Conservation (phyloP, 2,797 vertebrate genomes). For the Enteromius unitaeniatus region DNA sequence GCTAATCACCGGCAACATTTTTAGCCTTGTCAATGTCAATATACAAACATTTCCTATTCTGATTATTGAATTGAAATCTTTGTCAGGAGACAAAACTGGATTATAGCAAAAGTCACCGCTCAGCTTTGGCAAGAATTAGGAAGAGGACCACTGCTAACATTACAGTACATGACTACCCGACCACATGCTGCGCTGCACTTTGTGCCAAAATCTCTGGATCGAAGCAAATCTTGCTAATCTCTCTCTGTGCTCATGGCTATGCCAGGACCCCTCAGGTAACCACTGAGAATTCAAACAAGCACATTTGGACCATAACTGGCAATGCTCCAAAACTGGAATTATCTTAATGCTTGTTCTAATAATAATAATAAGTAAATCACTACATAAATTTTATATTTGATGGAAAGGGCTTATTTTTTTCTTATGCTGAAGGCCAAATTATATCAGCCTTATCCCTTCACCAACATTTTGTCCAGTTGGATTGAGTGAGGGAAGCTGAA, state of each 20-base stretch:
- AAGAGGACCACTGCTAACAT: slow-evolving; percentile 31
- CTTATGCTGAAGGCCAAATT: slow-evolving; percentile 63
- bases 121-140: slow-evolving; percentile 8
- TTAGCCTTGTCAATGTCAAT: not conserved
- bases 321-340: slow-evolving; percentile 71
- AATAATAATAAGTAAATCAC: slow-evolving; percentile 74
- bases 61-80: not conserved
- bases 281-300: slow-evolving; percentile 72
- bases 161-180: slow-evolving; percentile 20
- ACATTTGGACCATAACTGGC: slow-evolving; percentile 72
- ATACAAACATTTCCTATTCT: not conserved
- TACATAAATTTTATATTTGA: slow-evolving; percentile 71
- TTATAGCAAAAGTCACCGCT: slow-evolving; percentile 10
- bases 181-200: slow-evolving; percentile 20
- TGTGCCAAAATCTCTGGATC: slow-evolving; percentile 47
- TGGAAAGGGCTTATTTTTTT: slow-evolving; percentile 50
- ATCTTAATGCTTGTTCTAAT: slow-evolving; percentile 77
- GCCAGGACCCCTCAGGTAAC: slow-evolving; percentile 61
- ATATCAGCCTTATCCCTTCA: not conserved
- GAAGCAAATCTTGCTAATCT: slow-evolving; percentile 53
- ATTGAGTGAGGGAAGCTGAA: not conserved
- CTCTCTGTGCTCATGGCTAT: slow-evolving; percentile 39
- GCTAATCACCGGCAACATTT: not conserved
- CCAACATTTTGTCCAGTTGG: not conserved
- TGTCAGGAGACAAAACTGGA: not conserved